Evolutionary conservation across 2,113 vertebrate genomes (phyloP).

Genomic region (Buteo buteo): DNA sequence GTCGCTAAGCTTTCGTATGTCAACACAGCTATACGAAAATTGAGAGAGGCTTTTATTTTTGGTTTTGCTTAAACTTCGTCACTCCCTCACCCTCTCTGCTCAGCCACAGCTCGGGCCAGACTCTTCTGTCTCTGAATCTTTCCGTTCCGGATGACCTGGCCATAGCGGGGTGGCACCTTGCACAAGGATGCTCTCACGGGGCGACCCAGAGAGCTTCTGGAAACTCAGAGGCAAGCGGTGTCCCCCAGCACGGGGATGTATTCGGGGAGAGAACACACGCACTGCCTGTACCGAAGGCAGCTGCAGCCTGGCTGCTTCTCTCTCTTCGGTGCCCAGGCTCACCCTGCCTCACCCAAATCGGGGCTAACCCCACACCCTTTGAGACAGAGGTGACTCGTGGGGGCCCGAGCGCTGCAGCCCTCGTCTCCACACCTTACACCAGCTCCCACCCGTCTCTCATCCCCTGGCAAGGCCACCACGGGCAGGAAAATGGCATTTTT

Average conservation of each 20-base stretch:
- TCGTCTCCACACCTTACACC: fast-evolving
- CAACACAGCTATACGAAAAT: background rate
- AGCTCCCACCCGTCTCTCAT: fast-evolving
- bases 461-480: background rate
- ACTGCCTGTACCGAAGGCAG: fast-evolving
- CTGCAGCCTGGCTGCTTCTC: background rate
- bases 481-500: background rate
- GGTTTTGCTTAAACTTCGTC: background rate
- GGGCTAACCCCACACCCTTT: background rate
- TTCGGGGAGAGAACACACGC: fast-evolving
- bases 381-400: background rate
- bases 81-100: background rate
- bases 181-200: background rate
- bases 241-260: background rate
- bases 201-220: background rate
- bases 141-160: background rate
- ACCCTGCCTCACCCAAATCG: background rate
- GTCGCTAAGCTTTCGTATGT: background rate
- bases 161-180: background rate
- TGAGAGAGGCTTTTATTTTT: background rate
- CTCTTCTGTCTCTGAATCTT: background rate
- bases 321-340: background rate
- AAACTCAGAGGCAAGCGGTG: fast-evolving
- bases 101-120: background rate
- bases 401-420: fast-evolving